Conservation (phyloP, 2,113 vertebrate genomes). For the Chaetura pelagica region DNA sequence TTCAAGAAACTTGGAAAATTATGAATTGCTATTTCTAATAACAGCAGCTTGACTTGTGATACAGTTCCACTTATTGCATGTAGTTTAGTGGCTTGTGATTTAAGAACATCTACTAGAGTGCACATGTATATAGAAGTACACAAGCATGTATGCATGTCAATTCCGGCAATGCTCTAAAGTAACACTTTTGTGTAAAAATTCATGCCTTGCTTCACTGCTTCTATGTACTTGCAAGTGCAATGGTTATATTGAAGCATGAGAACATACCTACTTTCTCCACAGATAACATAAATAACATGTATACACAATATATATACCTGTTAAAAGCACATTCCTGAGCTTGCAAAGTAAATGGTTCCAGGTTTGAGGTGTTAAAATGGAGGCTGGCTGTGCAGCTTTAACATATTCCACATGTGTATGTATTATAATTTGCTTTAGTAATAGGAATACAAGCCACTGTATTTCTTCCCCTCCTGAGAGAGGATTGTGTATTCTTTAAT, state of each 20-base stretch:
- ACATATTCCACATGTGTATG: background rate
- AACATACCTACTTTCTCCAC: rapidly evolving
- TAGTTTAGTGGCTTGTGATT: background rate
- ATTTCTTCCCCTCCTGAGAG: background rate
- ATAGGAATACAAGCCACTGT: background rate
- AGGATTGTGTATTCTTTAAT: background rate
- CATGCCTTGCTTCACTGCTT: background rate
- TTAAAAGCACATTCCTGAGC: background rate
- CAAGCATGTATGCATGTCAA: rapidly evolving
- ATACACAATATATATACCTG: rapidly evolving
- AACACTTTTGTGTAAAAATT: background rate
- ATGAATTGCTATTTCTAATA: background rate
- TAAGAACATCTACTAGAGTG: rapidly evolving
- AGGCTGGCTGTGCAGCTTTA: background rate
- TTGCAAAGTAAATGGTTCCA: background rate
- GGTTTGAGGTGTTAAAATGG: background rate
- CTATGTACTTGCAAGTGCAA: background rate
- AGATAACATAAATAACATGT: background rate
- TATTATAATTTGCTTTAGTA: background rate
- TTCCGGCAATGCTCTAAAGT: background rate
- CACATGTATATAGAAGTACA: background rate
- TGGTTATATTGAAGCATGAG: background rate
- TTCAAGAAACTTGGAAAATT: background rate
- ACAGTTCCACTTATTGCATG: background rate
- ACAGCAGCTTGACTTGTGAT: background rate